Conservation (phyloP, 2,888 invertebrate genomes). For the Timema podura region DNA sequence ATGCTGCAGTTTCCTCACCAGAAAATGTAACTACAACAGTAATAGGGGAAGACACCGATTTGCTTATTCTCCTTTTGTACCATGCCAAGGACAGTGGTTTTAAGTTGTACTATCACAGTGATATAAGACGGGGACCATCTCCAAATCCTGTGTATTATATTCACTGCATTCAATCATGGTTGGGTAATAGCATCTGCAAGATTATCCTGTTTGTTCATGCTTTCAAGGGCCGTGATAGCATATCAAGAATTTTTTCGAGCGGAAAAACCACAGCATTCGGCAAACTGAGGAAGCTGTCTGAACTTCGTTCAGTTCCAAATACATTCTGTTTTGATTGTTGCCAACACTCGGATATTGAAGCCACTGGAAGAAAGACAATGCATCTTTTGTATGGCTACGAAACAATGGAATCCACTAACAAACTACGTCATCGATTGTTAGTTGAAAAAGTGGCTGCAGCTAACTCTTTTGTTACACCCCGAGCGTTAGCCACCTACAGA, state of each 20-base stretch:
- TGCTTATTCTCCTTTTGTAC: background rate
- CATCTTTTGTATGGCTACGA: background rate
- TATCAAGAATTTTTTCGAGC: background rate
- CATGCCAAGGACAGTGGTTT: constrained; percentile 5
- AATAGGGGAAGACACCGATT: background rate
- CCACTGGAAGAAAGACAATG: background rate
- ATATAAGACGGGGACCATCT: background rate
- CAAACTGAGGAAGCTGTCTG: background rate
- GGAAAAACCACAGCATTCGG: background rate
- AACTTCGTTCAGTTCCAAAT: background rate
- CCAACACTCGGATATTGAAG: background rate
- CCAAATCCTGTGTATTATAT: background rate
- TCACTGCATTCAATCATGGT: background rate
- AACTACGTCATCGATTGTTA: background rate
- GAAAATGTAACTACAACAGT: background rate
- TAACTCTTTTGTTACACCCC: background rate
- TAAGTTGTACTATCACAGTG: background rate
- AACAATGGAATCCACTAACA: background rate
- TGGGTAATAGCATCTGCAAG: background rate
- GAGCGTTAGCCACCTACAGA: background rate
- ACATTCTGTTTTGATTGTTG: background rate
- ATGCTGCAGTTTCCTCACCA: background rate
- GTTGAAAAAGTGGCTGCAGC: constrained; percentile 6
- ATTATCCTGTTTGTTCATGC: background rate
- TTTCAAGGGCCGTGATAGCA: background rate